A percentile compares a stretch with the other conserved stretches of the same genome.
These are phyloP conservation scores for Leptopilina clavipes DNA, from an alignment of 1,140 invertebrate species.

Conservation along the genomic window DNA sequence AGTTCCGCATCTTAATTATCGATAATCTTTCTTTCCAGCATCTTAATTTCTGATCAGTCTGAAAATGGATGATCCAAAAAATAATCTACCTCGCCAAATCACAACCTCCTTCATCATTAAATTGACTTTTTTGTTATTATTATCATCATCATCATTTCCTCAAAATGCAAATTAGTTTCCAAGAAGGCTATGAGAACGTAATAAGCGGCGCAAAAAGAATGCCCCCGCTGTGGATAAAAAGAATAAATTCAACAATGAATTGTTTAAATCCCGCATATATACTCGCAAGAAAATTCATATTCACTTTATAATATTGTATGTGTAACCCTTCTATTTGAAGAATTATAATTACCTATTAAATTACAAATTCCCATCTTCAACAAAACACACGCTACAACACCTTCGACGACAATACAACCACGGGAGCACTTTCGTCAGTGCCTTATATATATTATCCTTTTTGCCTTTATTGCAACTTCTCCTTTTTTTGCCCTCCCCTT, in stretches of 20 bases:
- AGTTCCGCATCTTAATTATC: too few species aligned
- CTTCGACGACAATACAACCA: slow-evolving; percentile 55
- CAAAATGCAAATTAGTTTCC: neutral
- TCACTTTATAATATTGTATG: neutral
- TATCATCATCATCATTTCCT: too few species aligned
- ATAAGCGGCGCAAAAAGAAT: neutral
- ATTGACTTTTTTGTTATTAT: too few species aligned
- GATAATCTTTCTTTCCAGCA: too few species aligned
- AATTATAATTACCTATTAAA: slow-evolving; percentile 32
- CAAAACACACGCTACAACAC: slow-evolving; percentile 23
- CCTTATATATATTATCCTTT: slow-evolving; percentile 33
- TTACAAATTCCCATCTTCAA: slow-evolving; percentile 32
- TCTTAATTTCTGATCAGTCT: too few species aligned
- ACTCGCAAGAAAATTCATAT: neutral
- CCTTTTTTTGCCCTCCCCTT: slow-evolving; percentile 11
- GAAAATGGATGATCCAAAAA: too few species aligned
- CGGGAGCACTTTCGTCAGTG: slow-evolving; percentile 56
- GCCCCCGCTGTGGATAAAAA: neutral
- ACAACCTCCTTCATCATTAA: too few species aligned
- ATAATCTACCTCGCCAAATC: too few species aligned
- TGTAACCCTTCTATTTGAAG: neutral
- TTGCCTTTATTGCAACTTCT: slow-evolving; percentile 35
- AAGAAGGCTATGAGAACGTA: neutral
- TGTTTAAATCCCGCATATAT: neutral
- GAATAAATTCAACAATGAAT: slow-evolving; percentile 1